Conservation (phyloP, 23 tunicate species). For the Aplidium turbinatum region DNA sequence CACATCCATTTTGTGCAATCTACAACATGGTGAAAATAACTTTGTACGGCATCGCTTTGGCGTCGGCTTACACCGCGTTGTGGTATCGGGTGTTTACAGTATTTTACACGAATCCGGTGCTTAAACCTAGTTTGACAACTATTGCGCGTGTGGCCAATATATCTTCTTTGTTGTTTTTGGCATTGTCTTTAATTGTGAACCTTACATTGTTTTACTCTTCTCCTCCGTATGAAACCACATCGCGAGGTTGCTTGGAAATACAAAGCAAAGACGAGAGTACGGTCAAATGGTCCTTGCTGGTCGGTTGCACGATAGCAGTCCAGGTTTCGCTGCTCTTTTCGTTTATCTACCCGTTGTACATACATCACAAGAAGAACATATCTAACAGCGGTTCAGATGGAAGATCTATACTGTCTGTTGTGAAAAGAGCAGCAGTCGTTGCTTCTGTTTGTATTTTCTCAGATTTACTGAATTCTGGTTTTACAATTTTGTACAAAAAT, state of each 20-base stretch:
- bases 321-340: constrained; percentile 32
- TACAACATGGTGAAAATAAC: constrained; percentile 38
- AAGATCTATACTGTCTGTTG: constrained; percentile 5
- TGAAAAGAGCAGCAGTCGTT: constrained; percentile 28
- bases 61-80: constrained; percentile 29
- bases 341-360: constrained; percentile 33
- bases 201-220: constrained; percentile 12
- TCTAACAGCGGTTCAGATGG: constrained; percentile 12
- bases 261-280: constrained; percentile 1
- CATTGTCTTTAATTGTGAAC: constrained; percentile 9
- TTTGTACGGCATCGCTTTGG: constrained; percentile 4
- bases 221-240: constrained; percentile 15
- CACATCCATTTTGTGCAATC: constrained; percentile 9
- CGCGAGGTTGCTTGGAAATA: constrained; percentile 18
- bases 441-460: constrained; percentile 32
- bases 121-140: constrained; percentile 12
- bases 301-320: constrained; percentile 15
- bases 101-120: constrained; percentile 20
- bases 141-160: constrained; percentile 1
- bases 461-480: constrained; percentile 19
- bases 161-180: constrained; percentile 6
- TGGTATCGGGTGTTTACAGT: constrained; percentile 43
- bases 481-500: constrained; percentile 30
- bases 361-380: constrained; percentile 44
- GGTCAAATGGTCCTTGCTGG: constrained; percentile 35